These are phyloP conservation scores for Acyrthosiphon pisum DNA, from an alignment of 1,140 invertebrate genomes.

Conservation along the genomic window DNA sequence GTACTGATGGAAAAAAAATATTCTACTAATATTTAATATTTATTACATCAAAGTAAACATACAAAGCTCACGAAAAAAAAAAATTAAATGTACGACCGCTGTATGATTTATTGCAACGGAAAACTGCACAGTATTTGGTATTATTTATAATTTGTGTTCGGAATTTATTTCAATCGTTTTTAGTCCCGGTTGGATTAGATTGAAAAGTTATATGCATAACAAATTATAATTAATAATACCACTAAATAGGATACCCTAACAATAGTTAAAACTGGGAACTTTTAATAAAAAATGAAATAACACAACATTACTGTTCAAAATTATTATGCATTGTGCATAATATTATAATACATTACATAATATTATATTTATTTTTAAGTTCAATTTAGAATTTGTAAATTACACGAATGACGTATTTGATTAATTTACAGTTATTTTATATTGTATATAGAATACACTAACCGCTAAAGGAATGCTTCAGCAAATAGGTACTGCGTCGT, in stretches of 20 bases:
- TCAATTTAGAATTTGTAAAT: neutral
- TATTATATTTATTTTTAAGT: neutral
- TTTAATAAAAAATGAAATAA: neutral
- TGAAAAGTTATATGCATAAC: conserved; percentile 11
- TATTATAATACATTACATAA: too few relatives aligned
- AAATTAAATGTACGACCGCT: neutral
- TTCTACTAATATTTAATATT: neutral
- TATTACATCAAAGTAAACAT: neutral
- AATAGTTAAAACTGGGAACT: neutral
- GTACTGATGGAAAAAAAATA: neutral
- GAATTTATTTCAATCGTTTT: conserved; percentile 37
- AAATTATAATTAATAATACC: conserved; percentile 28
- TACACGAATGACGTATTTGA: neutral
- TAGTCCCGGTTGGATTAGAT: conserved; percentile 20
- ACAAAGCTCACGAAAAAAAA: neutral
- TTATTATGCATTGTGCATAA: neutral
- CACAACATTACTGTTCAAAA: neutral
- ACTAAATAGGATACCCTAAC: neutral
- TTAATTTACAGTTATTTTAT: neutral
- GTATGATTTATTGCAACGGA: neutral
- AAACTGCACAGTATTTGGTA: neutral
- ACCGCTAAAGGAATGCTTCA: neutral
- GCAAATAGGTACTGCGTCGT: neutral
- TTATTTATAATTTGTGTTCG: conserved; percentile 23
- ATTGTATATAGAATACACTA: neutral